A percentile compares a stretch with the other conserved stretches of the same genome.
phyloP scores from a whole-genome alignment of 2,888 invertebrate species.

The Tetranychus truncatus region DNA sequence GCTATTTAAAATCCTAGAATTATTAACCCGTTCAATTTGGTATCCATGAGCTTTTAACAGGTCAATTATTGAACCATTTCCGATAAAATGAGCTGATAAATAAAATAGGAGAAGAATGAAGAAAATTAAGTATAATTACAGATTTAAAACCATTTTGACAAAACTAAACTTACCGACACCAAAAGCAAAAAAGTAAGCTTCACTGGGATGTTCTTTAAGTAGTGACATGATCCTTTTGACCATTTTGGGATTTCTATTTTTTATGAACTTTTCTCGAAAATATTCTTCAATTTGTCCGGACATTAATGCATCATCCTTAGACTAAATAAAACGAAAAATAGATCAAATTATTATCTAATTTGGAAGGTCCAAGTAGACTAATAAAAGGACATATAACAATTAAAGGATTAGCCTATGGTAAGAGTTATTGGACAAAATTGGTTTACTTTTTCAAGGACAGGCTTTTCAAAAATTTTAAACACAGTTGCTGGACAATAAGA shows the following conservation, averaged over 20 bases:
- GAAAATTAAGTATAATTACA: background rate
- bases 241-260: slow-evolving; percentile 39
- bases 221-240: slow-evolving; percentile 35
- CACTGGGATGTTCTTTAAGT: slow-evolving; percentile 34
- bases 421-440: too few relatives aligned
- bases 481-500: background rate
- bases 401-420: background rate
- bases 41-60: background rate
- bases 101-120: background rate
- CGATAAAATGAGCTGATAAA: slow-evolving; percentile 4
- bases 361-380: slow-evolving; percentile 28
- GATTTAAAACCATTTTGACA: too few relatives aligned
- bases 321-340: background rate
- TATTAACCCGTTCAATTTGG: background rate
- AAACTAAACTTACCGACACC: slow-evolving; percentile 35
- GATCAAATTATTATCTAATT: slow-evolving; percentile 32
- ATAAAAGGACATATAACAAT: slow-evolving; percentile 14
- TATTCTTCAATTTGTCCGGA: slow-evolving; percentile 35
- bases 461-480: too few relatives aligned
- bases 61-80: slow-evolving; percentile 9
- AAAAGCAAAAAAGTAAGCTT: slow-evolving; percentile 39
- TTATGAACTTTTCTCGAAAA: slow-evolving; percentile 38
- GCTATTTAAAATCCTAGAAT: background rate
- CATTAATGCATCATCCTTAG: slow-evolving; percentile 28
- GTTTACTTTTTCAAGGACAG: too few relatives aligned